Percentiles rank a stretch among this genome's conserved stretches.
These are phyloP conservation scores for Physocephala rufipes DNA, from an alignment of 2,888 invertebrate genomes.

Conservation along the genomic window DNA sequence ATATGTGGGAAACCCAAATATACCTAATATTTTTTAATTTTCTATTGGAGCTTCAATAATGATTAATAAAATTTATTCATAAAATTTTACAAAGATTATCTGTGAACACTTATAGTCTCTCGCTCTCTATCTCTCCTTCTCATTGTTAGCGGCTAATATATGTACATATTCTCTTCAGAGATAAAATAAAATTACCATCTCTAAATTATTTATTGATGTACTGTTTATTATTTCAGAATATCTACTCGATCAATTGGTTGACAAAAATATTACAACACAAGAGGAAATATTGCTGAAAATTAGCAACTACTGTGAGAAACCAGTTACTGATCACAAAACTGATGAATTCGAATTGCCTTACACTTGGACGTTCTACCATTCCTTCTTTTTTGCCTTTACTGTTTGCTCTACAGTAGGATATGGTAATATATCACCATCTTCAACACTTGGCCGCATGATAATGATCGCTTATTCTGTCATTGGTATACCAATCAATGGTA, in stretches of 20 bases:
- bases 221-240: conserved; percentile 52
- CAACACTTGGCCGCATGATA: conserved; percentile 79
- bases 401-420: conserved; percentile 93
- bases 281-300: conserved; percentile 67
- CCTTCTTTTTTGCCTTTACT: conserved; percentile 90
- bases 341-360: conserved; percentile 71
- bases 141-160: neutral
- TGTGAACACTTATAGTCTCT: neutral
- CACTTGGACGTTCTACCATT: conserved; percentile 90
- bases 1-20: no score
- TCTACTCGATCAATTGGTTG: conserved; percentile 56
- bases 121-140: neutral
- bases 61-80: no score
- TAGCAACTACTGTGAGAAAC: conserved; percentile 78
- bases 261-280: conserved; percentile 56
- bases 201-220: neutral
- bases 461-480: conserved; percentile 89
- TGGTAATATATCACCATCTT: conserved; percentile 88
- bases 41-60: no score
- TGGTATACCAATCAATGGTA: conserved; percentile 70
- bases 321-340: conserved; percentile 73
- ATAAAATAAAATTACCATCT: neutral
- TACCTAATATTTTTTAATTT: no score
- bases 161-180: neutral
- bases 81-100: neutral